Base-by-base conservation (phyloP, 2,888 invertebrate species). In the Cephonodes hylas region DNA sequence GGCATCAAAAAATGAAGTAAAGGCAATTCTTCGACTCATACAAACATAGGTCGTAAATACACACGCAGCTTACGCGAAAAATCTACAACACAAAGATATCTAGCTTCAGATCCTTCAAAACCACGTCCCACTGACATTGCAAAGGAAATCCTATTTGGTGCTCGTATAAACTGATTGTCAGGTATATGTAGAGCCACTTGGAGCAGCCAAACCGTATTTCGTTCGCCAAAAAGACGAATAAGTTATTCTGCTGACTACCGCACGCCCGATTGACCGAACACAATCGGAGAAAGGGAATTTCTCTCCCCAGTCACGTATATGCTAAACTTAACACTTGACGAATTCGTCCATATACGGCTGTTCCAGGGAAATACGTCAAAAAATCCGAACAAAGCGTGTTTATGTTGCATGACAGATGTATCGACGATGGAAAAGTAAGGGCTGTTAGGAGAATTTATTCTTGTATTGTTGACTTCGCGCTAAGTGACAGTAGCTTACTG, bases 271-370 rank as follows among this genome's bases (percentile, higher is more conserved):
- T 64, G 66, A 65, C 68, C 66, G 62, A 44, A 62, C 63, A 60
- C 61, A 66, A 67, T 63, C 46, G 62, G 27, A 63, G 63, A 61
- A 38, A 56, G 45, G 59, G 42, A 64, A 34, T 53, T 61, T 56
- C 44, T 20, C 18, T 38, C 45, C 45, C 53, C 57, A 18, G 53
- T 67, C 72, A 72, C 70, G 72, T 69, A 53, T 63, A 65, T 64
- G 67, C 66, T 71, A 63, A 69, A 66, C 66, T 64, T 66, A 62
- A 64, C 67, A 66, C 66, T 64, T 72, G 68, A 66, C 66, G 67
- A 65, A 64, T 64, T 66, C 61, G 59, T 53, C 64, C 61, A 65
- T 66, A 64, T 66, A 42, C 53, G n/a, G n/a, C n/a, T n/a, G n/a
- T n/a, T n/a, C n/a, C n/a, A n/a, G 58, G 59, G 53, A 62, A 48